Percentiles rank a stretch among this genome's conserved stretches.
phyloP scores from a whole-genome alignment of 2,113 vertebrate species.

The Podarcis muralis region DNA sequence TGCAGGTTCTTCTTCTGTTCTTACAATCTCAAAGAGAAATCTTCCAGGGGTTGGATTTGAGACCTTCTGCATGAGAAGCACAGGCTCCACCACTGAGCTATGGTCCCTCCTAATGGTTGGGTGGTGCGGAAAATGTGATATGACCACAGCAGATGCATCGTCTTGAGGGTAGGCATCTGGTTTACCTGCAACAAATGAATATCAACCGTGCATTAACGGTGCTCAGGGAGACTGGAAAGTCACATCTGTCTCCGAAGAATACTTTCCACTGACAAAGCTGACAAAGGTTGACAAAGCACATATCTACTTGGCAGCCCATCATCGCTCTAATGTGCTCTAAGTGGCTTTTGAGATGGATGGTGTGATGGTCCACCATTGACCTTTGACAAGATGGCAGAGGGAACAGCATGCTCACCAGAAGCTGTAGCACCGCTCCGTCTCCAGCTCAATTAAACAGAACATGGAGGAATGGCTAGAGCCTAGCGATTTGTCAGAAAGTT shows the following conservation, averaged over 20 bases:
- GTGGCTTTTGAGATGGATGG: slow-evolving; percentile 19
- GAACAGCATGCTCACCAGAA: neutral
- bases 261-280: neutral
- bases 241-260: neutral
- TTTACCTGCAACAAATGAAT: neutral
- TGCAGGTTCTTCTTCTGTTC: too few species aligned
- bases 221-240: neutral
- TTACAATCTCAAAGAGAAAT: too few species aligned
- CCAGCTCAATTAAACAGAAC: slow-evolving; percentile 1
- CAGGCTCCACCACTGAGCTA: neutral
- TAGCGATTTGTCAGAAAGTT: neutral
- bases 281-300: neutral
- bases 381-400: slow-evolving; percentile 3
- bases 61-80: too few species aligned
- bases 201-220: neutral
- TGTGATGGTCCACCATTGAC: neutral
- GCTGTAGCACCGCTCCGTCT: neutral
- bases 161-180: neutral
- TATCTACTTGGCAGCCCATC: slow-evolving; percentile 3
- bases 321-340: slow-evolving; percentile 10
- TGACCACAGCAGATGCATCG: neutral
- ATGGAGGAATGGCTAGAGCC: neutral
- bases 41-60: too few species aligned
- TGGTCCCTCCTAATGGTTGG: neutral
- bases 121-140: neutral